phyloP scores from a whole-genome alignment of 2,113 vertebrate genomes.

The Glaucidium brasilianum region DNA sequence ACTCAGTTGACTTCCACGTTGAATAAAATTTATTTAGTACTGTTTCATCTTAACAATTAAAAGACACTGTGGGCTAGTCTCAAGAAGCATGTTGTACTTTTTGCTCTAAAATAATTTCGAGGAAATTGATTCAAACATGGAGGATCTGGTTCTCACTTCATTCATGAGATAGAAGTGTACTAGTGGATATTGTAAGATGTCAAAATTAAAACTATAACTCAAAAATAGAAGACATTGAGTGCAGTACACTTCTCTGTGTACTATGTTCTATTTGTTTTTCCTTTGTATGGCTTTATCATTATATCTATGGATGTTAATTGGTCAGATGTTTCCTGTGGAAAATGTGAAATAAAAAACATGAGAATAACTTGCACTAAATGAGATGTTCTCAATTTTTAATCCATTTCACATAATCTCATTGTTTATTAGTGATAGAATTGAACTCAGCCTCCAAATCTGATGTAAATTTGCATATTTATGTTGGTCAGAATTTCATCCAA shows the following conservation, averaged over 20 bases:
- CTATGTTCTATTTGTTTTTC: background rate
- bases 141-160: background rate
- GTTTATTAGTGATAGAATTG: background rate
- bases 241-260: background rate
- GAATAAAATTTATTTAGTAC: background rate
- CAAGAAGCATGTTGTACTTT: background rate
- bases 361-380: too few species aligned
- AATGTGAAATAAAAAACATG: background rate
- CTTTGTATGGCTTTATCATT: background rate
- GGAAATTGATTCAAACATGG: background rate
- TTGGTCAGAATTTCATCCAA: background rate
- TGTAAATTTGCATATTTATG: background rate
- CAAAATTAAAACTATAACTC: background rate
- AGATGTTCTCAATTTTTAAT: too few species aligned
- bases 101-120: background rate
- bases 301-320: background rate
- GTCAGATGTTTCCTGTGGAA: background rate
- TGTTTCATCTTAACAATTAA: background rate
- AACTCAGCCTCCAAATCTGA: background rate
- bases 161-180: background rate
- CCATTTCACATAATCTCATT: background rate
- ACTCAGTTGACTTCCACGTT: background rate
- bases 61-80: background rate
- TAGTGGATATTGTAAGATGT: background rate
- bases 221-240: background rate